phyloP scores from a whole-genome alignment of 2,113 vertebrate genomes.

The Merops nubicus region DNA sequence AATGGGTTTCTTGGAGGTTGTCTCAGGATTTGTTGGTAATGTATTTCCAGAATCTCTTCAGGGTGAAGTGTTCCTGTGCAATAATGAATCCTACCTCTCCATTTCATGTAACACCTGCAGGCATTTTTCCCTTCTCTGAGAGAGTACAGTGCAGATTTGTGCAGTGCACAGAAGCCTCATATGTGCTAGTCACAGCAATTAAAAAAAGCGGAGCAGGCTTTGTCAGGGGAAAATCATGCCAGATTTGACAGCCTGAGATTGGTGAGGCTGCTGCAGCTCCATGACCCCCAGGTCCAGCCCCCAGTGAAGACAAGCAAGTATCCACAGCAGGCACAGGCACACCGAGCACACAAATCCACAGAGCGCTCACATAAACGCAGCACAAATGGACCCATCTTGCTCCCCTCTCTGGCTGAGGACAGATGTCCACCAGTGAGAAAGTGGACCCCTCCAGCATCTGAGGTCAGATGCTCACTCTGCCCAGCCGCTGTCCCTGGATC shows the following conservation, averaged over 20 bases:
- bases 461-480: background rate
- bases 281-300: background rate
- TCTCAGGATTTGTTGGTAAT: background rate
- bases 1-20: background rate
- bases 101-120: background rate
- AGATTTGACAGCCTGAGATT: background rate
- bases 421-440: background rate
- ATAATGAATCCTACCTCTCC: rapidly evolving
- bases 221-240: background rate
- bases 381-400: background rate
- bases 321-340: background rate
- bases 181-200: background rate
- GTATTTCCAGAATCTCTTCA: background rate
- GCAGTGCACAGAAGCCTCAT: background rate
- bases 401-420: background rate
- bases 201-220: background rate
- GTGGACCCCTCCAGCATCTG: background rate
- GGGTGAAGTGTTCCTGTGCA: background rate
- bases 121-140: background rate
- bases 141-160: background rate
- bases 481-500: background rate
- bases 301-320: background rate
- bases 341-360: background rate
- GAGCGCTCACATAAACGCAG: background rate
- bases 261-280: background rate